Percentiles rank a stretch among this genome's conserved stretches.
phyloP scores from a whole-genome alignment of 1,140 invertebrate species.

The Drosophila sulfurigaster region DNA sequence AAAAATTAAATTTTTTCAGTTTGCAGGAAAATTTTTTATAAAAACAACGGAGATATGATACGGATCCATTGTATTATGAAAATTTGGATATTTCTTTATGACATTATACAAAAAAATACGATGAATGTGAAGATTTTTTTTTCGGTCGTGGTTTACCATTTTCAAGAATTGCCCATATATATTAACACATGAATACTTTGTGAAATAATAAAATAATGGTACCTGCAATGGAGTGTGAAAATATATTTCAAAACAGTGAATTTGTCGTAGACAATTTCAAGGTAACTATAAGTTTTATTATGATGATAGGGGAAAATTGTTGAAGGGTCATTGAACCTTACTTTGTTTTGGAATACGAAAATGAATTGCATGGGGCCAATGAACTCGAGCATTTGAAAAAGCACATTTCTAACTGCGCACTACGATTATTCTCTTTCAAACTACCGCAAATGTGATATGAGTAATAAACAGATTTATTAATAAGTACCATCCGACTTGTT shows the following conservation, averaged over 20 bases:
- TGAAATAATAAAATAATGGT: background rate
- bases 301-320: background rate
- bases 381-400: background rate
- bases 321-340: background rate
- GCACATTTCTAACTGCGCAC: background rate
- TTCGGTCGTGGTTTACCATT: too few species aligned
- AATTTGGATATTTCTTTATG: too few species aligned
- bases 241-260: too few species aligned
- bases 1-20: too few species aligned
- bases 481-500: background rate
- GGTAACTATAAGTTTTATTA: background rate
- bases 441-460: background rate
- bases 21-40: too few species aligned
- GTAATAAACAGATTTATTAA: background rate
- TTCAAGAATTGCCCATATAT: too few species aligned
- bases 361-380: background rate
- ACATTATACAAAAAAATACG: too few species aligned
- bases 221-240: background rate
- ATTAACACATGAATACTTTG: too few species aligned
- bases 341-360: background rate
- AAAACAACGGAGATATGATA: too few species aligned
- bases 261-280: constrained; percentile 1
- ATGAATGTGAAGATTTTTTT: too few species aligned
- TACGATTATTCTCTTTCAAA: background rate
- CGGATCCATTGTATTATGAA: too few species aligned